Conservation (phyloP, 2,888 invertebrate species). For the Chaetogeoica ovagalla region DNA sequence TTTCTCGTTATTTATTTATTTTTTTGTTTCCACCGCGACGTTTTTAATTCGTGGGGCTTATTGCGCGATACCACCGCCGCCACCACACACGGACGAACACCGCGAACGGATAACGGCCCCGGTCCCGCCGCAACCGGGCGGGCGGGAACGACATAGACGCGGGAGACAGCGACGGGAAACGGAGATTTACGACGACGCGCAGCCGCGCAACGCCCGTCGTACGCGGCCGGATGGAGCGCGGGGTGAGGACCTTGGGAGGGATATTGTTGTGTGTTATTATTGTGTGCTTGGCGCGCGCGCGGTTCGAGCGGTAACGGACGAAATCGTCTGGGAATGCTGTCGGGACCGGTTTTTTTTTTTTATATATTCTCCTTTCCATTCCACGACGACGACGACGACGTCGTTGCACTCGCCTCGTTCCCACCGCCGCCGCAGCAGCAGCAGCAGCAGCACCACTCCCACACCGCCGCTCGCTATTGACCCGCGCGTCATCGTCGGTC, state of each 20-base stretch:
- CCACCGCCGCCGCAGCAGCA: not conserved
- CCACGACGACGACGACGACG: not conserved
- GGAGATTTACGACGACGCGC: not conserved
- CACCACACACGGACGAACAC: too few relatives aligned
- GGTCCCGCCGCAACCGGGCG: too few relatives aligned
- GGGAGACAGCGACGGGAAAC: not conserved
- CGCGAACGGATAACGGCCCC: too few relatives aligned
- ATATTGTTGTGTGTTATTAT: not conserved
- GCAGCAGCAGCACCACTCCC: too few relatives aligned
- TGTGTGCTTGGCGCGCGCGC: not conserved
- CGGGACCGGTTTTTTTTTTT: slow-evolving; percentile 44
- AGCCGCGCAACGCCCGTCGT: too few relatives aligned
- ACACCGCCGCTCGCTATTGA: too few relatives aligned
- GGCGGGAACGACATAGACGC: too few relatives aligned
- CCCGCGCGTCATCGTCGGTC: not conserved
- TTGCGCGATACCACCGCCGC: too few relatives aligned
- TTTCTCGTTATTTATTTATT: too few relatives aligned
- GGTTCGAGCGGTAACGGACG: slow-evolving; percentile 38
- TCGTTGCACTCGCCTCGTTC: slow-evolving; percentile 36
- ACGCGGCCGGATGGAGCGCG: not conserved
- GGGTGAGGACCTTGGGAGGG: slow-evolving; percentile 25
- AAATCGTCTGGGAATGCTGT: slow-evolving; percentile 51
- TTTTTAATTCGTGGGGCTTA: too few relatives aligned
- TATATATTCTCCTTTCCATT: slow-evolving; percentile 42
- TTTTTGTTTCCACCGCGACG: too few relatives aligned